Percentiles rank a stretch among this genome's conserved stretches.
Evolutionary conservation across 2,888 invertebrate species (phyloP).

Genomic region (Apeira syringaria): DNA sequence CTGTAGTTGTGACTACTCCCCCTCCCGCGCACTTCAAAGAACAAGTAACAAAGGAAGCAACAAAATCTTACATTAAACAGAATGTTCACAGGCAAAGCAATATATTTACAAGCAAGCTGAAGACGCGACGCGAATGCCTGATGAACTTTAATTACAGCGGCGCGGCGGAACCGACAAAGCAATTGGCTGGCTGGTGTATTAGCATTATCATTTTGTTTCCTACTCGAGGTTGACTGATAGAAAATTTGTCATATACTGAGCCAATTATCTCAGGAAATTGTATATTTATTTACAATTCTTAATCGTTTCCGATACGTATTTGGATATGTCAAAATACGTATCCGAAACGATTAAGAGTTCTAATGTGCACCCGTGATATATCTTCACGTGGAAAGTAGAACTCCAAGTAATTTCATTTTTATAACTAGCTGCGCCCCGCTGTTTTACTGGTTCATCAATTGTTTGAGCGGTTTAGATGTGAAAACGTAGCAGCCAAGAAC

Average conservation of each 20-base stretch:
- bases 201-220: conserved; percentile 64
- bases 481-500: too few species aligned
- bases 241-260: conserved; percentile 46
- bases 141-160: conserved; percentile 66
- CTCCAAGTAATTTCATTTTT: not conserved
- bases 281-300: conserved; percentile 17
- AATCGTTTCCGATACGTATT: conserved; percentile 4
- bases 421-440: not conserved
- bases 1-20: conserved; percentile 32
- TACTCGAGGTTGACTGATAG: conserved; percentile 54
- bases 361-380: too few species aligned
- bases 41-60: conserved; percentile 38
- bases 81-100: conserved; percentile 46
- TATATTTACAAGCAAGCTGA: conserved; percentile 51
- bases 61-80: conserved; percentile 41
- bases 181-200: conserved; percentile 62
- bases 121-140: conserved; percentile 59
- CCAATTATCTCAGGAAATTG: conserved; percentile 26
- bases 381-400: not conserved
- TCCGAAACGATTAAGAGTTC: conserved; percentile 6
- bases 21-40: conserved; percentile 27
- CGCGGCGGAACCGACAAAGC: conserved; percentile 50
- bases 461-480: too few species aligned
- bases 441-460: too few species aligned
- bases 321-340: too few species aligned